Evolutionary conservation across 2,797 vertebrate genomes (phyloP).

Genomic region (Danio albolineatus): DNA sequence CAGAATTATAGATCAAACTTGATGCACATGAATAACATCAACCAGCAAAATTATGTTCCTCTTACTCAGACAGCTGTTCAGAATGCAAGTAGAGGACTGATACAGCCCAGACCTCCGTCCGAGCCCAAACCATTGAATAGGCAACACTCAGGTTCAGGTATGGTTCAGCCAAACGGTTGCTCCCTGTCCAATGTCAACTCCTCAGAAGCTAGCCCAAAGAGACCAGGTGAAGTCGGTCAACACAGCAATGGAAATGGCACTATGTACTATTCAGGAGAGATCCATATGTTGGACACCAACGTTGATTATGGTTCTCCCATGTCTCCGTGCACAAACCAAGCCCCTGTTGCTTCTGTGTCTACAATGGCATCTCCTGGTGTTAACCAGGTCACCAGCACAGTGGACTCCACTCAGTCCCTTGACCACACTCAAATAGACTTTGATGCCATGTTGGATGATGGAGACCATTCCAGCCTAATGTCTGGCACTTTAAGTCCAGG

Average conservation of each 20-base stretch:
- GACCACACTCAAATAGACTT: constrained; percentile 95
- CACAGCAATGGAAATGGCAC: constrained; percentile 70
- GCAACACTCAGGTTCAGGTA: constrained; percentile 73
- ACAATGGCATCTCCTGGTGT: constrained; percentile 88
- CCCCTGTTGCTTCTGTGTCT: constrained; percentile 71
- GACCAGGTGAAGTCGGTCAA: constrained; percentile 69
- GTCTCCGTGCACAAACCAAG: constrained; percentile 75
- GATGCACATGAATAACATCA: constrained; percentile 72
- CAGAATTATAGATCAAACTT: constrained; percentile 82
- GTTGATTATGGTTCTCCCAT: constrained; percentile 73
- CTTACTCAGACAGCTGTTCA: constrained; percentile 77
- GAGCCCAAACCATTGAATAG: constrained; percentile 82
- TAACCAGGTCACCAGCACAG: constrained; percentile 95
- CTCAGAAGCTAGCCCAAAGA: constrained; percentile 84
- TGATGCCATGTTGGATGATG: constrained; percentile 95
- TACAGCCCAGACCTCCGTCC: constrained; percentile 88
- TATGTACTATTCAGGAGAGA: constrained; percentile 89
- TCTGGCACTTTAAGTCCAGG: constrained; percentile 94
- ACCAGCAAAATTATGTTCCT: constrained; percentile 75
- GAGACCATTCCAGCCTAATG: constrained; percentile 96
- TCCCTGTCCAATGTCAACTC: constrained; percentile 73
- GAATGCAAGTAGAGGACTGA: constrained; percentile 69
- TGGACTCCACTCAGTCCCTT: constrained; percentile 87
- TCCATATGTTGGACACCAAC: constrained; percentile 89
- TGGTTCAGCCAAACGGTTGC: constrained; percentile 80